A percentile compares a stretch with the other conserved stretches of the same genome.
Evolutionary conservation across 2,113 vertebrate genomes (phyloP).

Genomic region (Sula dactylatra): DNA sequence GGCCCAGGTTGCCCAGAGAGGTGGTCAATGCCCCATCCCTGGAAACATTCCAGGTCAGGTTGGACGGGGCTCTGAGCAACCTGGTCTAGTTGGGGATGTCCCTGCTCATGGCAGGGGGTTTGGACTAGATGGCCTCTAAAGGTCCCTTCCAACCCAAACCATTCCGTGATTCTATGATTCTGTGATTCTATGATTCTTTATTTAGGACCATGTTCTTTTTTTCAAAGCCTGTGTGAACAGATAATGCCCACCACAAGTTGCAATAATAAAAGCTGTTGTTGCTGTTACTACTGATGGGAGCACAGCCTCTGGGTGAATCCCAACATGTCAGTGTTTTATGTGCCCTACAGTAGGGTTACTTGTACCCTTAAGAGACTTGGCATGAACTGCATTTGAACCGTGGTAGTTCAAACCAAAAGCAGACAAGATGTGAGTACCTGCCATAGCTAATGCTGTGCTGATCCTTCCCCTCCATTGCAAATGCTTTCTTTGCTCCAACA

Average conservation of each 20-base stretch:
- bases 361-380: not conserved
- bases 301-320: not conserved
- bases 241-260: not conserved
- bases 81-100: not conserved
- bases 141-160: not conserved
- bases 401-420: not conserved
- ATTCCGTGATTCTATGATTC: not conserved
- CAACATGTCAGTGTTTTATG: not conserved
- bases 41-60: fast-evolving
- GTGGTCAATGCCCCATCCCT: not conserved
- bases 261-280: not conserved
- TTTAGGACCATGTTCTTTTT: not conserved
- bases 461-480: not conserved
- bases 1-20: not conserved
- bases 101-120: not conserved
- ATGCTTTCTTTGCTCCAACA: not conserved
- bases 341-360: not conserved
- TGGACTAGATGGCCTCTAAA: fast-evolving
- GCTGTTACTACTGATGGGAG: not conserved
- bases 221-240: not conserved
- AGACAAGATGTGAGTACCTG: not conserved
- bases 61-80: not conserved
- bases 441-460: not conserved
- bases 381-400: not conserved
- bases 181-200: not conserved